These are phyloP conservation scores for Protobothrops mucrosquamatus DNA, from an alignment of 2,113 vertebrate genomes.

Conservation along the genomic window DNA sequence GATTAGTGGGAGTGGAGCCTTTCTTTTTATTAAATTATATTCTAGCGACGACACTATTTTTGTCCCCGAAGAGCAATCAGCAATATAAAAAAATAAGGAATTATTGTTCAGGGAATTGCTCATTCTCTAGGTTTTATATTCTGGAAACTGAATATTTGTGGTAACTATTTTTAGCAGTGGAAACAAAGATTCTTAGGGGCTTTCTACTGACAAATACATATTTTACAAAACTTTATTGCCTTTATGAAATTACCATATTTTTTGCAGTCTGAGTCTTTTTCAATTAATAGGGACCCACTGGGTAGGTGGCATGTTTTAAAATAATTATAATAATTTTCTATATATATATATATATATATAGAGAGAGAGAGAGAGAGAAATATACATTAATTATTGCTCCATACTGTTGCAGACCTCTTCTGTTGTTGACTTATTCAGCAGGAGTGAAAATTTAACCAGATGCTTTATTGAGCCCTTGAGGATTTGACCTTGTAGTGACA, in stretches of 20 bases:
- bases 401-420: constrained; percentile 51
- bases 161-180: neutral
- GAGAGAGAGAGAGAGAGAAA: neutral
- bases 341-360: constrained; percentile 10
- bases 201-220: neutral
- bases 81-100: constrained; percentile 4
- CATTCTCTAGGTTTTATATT: neutral
- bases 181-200: neutral
- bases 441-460: constrained; percentile 65
- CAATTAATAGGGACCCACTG: constrained; percentile 1
- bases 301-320: constrained; percentile 25
- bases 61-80: neutral
- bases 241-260: neutral
- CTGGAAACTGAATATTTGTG: neutral
- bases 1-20: neutral
- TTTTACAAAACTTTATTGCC: neutral
- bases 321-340: constrained; percentile 16
- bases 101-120: neutral
- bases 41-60: neutral
- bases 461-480: constrained; percentile 64
- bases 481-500: constrained; percentile 78
- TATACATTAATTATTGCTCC: constrained; percentile 40
- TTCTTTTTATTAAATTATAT: neutral
- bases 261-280: neutral
- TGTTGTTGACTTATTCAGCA: constrained; percentile 53